phyloP scores from a whole-genome alignment of 2,797 vertebrate genomes.

The Nannoperca obscura region DNA sequence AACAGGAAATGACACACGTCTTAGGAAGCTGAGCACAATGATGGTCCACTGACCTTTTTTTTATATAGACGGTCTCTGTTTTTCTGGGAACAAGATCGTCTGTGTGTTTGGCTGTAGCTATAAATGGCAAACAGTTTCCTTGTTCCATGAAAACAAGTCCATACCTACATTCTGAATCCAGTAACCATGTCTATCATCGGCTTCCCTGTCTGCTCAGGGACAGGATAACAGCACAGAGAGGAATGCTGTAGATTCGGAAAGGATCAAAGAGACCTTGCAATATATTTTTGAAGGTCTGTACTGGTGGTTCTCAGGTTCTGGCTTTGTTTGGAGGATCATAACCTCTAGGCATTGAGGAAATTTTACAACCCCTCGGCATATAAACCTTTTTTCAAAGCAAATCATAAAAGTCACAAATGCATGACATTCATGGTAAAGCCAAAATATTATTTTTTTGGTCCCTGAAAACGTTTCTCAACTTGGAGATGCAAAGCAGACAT shows the following conservation, averaged over 20 bases:
- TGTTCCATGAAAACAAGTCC: constrained; percentile 72
- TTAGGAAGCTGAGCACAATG: constrained; percentile 82
- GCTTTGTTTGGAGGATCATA: constrained; percentile 14
- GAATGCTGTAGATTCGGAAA: constrained; percentile 41
- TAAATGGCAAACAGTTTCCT: constrained; percentile 72
- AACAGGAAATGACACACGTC: constrained; percentile 74
- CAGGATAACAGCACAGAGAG: constrained; percentile 40
- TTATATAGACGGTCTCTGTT: constrained; percentile 62
- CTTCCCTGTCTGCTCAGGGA: constrained; percentile 41
- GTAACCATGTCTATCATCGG: constrained; percentile 27
- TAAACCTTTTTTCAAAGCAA: constrained; percentile 34
- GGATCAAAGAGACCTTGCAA: constrained; percentile 32
- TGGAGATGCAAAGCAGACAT: neutral
- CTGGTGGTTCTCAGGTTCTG: neutral
- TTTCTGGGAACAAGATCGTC: constrained; percentile 73
- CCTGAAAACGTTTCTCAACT: neutral
- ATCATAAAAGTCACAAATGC: constrained; percentile 29
- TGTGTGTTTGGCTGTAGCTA: constrained; percentile 65
- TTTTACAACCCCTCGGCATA: constrained; percentile 11
- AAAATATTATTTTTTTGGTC: neutral
- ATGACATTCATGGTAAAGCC: neutral
- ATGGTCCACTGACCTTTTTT: constrained; percentile 74
- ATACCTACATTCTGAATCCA: constrained; percentile 47
- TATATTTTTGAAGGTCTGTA: constrained; percentile 7
- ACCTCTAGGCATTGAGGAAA: constrained; percentile 2